phyloP scores from a whole-genome alignment of 1,140 invertebrate species.

The Conus ventricosus region DNA sequence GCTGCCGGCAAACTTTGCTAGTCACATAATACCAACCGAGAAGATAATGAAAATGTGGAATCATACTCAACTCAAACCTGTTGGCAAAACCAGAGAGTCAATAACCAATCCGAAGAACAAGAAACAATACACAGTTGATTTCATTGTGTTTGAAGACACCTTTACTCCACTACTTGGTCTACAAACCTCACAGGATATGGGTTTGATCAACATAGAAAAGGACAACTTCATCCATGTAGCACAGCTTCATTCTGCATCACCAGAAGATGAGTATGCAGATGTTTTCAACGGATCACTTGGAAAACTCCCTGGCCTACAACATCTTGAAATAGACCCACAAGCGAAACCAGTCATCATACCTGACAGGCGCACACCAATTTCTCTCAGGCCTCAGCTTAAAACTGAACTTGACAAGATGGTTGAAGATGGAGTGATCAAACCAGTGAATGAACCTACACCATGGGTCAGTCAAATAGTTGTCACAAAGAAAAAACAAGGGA shows the following conservation, averaged over 20 bases:
- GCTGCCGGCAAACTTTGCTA: too few species aligned
- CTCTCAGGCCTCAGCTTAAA: too few species aligned
- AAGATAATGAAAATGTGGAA: neutral
- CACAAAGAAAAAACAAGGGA: constrained; percentile 48
- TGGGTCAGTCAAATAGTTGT: constrained; percentile 53
- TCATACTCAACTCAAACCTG: too few species aligned
- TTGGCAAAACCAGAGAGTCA: neutral
- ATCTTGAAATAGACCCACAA: constrained; percentile 29
- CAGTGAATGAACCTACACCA: constrained; percentile 49
- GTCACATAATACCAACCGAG: neutral
- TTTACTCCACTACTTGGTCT: too few species aligned
- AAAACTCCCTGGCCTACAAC: neutral
- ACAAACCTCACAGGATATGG: neutral
- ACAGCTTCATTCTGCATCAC: too few species aligned
- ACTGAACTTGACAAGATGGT: too few species aligned
- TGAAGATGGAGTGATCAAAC: constrained; percentile 37
- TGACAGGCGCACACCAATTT: too few species aligned
- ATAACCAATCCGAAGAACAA: constrained; percentile 19
- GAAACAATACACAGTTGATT: neutral
- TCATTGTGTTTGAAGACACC: too few species aligned
- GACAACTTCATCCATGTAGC: too few species aligned
- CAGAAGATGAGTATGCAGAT: neutral
- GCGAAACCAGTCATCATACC: constrained; percentile 7
- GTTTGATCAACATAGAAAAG: neutral
- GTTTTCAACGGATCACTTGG: constrained; percentile 8